Evolutionary conservation across 2,888 invertebrate species (phyloP).

Genomic region (Trissolcus japonicus): DNA sequence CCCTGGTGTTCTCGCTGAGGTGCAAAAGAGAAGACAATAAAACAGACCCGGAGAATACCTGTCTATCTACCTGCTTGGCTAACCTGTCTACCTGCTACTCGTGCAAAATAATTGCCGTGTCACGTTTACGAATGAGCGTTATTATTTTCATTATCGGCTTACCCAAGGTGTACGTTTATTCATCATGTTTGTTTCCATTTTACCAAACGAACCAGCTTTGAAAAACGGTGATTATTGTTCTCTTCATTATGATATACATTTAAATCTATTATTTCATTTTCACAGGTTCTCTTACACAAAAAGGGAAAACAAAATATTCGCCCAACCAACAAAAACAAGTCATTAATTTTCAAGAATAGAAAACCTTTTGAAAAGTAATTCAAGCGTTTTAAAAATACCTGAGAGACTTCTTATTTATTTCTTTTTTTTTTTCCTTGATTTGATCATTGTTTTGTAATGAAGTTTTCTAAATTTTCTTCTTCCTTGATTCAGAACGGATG

Average conservation of each 20-base stretch:
- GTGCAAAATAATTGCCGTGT: constrained; percentile 47
- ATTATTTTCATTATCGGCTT: constrained; percentile 46
- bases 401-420: too few relatives aligned
- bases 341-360: too few relatives aligned
- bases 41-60: constrained; percentile 27
- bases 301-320: too few relatives aligned
- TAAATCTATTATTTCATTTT: background rate
- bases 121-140: constrained; percentile 40
- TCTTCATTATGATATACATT: constrained; percentile 2
- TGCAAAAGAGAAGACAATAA: constrained; percentile 17
- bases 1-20: constrained; percentile 24
- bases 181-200: constrained; percentile 29
- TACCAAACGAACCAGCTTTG: constrained; percentile 8
- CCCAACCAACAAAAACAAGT: too few relatives aligned
- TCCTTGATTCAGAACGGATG: too few relatives aligned
- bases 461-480: too few relatives aligned
- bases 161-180: constrained; percentile 11
- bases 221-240: constrained; percentile 33
- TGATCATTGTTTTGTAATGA: too few relatives aligned
- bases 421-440: too few relatives aligned
- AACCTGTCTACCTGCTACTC: constrained; percentile 42
- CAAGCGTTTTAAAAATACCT: too few relatives aligned
- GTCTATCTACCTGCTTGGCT: constrained; percentile 37
- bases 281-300: too few relatives aligned
- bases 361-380: too few relatives aligned